A percentile compares a stretch with the other conserved stretches of the same genome.
phyloP scores from a whole-genome alignment of 2,797 vertebrate species.

The Orientallactaga sibirica region DNA sequence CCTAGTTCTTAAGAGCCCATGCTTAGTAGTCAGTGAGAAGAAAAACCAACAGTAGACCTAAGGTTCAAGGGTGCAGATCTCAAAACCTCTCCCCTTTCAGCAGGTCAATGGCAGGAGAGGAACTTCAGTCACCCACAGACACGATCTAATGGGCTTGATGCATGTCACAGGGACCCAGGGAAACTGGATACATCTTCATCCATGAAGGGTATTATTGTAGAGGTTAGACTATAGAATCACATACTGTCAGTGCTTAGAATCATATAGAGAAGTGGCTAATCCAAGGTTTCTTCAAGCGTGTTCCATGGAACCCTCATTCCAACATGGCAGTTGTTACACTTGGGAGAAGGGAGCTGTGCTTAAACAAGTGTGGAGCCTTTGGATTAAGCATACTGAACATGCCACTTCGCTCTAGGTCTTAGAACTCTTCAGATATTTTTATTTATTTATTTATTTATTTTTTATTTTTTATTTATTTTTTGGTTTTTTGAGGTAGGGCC shows the following conservation, averaged over 20 bases:
- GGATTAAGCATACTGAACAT: conserved; percentile 10
- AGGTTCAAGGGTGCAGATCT: background rate
- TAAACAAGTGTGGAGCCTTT: background rate
- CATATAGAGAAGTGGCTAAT: background rate
- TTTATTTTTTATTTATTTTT: too few relatives aligned
- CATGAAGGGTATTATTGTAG: background rate
- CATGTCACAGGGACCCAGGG: background rate
- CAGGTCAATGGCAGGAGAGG: background rate
- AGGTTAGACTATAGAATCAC: background rate
- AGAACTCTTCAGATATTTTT: background rate
- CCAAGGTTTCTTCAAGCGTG: background rate
- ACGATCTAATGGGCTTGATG: background rate
- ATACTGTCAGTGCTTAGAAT: background rate
- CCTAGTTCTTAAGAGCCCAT: background rate
- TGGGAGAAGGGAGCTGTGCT: background rate
- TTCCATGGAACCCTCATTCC: background rate
- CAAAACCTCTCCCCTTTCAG: background rate
- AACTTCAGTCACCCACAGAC: background rate
- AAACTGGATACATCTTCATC: background rate
- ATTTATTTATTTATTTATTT: too few relatives aligned
- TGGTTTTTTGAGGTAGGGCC: too few relatives aligned
- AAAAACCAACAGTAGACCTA: background rate
- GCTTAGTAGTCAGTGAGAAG: background rate
- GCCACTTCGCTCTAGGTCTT: background rate
- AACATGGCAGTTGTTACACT: background rate